phyloP scores from a whole-genome alignment of 2,888 invertebrate genomes.

The Sycophila texana region DNA sequence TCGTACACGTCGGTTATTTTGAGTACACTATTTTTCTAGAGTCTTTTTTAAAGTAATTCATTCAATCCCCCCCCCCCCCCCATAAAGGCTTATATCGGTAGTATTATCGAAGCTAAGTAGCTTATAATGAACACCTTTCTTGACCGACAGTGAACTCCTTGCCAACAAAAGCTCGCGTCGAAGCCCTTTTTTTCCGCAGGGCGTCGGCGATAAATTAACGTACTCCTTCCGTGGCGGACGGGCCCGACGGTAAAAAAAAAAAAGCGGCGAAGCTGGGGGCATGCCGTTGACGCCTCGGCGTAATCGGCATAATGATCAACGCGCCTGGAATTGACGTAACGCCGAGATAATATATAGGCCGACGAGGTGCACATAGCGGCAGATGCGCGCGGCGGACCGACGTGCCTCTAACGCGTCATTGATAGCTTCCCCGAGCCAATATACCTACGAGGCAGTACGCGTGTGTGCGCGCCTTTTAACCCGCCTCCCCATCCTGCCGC shows the following conservation, averaged over 20 bases:
- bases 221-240: neutral
- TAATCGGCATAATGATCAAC: conserved; percentile 71
- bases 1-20: neutral
- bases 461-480: conserved; percentile 5
- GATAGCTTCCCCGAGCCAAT: conserved; percentile 55
- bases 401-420: conserved; percentile 64
- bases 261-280: neutral
- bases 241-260: neutral
- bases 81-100: no score
- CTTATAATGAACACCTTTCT: no score
- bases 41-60: no score
- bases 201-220: no score
- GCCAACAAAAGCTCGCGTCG: no score
- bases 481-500: neutral
- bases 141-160: no score
- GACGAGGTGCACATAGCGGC: conserved; percentile 69
- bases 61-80: no score
- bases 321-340: conserved; percentile 70
- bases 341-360: conserved; percentile 69
- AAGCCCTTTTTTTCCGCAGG: no score
- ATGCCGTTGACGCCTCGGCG: conserved; percentile 31
- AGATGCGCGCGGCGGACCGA: conserved; percentile 64
- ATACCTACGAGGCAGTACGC: conserved; percentile 14
- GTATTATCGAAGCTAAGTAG: no score
- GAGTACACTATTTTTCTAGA: no score